Conservation (phyloP, 2,113 vertebrate genomes). For the Narcine bancroftii region DNA sequence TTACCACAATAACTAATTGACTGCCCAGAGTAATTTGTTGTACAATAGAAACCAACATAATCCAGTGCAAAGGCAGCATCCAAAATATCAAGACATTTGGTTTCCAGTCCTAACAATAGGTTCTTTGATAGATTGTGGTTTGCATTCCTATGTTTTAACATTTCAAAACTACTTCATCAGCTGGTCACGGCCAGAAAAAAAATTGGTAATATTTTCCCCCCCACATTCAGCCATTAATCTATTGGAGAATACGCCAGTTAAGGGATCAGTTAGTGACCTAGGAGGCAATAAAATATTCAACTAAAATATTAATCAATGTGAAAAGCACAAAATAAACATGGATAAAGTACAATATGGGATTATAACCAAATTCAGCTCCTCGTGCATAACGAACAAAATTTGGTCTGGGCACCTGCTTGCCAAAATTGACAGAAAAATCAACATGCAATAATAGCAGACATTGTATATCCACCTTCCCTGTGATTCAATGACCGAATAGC, state of each 20-base stretch:
- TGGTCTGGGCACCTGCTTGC: no score
- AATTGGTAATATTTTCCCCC: not conserved
- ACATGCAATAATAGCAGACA: no score
- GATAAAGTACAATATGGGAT: not conserved
- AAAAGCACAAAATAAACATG: not conserved
- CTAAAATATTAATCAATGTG: not conserved
- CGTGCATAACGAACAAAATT: no score
- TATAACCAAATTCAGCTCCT: conserved; percentile 3
- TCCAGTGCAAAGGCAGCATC: not conserved
- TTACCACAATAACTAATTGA: conserved; percentile 42
- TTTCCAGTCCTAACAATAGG: not conserved
- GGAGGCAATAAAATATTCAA: not conserved
- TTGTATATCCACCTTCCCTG: no score
- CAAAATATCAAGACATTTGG: not conserved
- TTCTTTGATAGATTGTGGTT: no score
- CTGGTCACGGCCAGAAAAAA: not conserved
- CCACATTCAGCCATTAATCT: no score
- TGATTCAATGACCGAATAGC: no score
- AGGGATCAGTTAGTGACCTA: not conserved
- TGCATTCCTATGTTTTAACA: not conserved
- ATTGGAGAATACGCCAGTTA: not conserved
- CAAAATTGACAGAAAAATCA: no score
- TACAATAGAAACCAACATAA: not conserved
- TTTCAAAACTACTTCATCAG: not conserved
- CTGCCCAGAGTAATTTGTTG: not conserved